Evolutionary conservation across 2,797 vertebrate species (phyloP).

Genomic region (Gastrophryne carolinensis): DNA sequence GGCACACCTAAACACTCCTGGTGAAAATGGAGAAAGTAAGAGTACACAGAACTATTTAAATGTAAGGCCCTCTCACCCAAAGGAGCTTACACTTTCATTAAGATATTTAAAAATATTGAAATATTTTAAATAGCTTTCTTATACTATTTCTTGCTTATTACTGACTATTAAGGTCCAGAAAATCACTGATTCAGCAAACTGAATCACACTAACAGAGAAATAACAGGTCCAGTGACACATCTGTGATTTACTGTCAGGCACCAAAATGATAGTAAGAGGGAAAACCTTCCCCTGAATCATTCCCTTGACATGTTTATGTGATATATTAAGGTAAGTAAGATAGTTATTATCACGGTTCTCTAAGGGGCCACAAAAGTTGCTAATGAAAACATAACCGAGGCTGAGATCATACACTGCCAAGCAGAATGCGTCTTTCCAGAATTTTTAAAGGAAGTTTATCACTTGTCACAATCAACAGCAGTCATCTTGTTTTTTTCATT

Average conservation of each 20-base stretch:
- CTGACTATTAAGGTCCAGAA: background rate
- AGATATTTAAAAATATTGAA: too few species aligned
- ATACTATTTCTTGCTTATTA: too few species aligned
- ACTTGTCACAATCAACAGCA: background rate
- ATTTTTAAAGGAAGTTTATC: background rate
- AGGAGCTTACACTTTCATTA: too few species aligned
- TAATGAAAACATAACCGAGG: background rate
- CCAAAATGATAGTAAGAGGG: background rate
- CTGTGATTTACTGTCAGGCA: conserved; percentile 24
- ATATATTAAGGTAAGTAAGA: conserved; percentile 33
- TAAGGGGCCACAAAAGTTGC: conserved; percentile 5
- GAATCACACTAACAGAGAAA: background rate
- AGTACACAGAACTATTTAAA: too few species aligned
- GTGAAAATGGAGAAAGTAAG: too few species aligned
- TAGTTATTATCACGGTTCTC: conserved; percentile 8
- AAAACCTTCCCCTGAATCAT: conserved; percentile 4
- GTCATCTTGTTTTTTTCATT: background rate
- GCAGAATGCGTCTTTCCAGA: background rate
- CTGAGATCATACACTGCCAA: background rate
- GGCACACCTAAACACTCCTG: too few species aligned
- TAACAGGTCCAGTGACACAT: background rate
- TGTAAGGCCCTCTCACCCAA: too few species aligned
- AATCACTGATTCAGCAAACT: background rate
- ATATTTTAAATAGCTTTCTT: too few species aligned
- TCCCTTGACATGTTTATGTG: conserved; percentile 20